Percentiles rank a stretch among this genome's conserved stretches.
These are phyloP conservation scores for Prunella strophiata DNA, from an alignment of 2,797 vertebrate species.

Conservation along the genomic window DNA sequence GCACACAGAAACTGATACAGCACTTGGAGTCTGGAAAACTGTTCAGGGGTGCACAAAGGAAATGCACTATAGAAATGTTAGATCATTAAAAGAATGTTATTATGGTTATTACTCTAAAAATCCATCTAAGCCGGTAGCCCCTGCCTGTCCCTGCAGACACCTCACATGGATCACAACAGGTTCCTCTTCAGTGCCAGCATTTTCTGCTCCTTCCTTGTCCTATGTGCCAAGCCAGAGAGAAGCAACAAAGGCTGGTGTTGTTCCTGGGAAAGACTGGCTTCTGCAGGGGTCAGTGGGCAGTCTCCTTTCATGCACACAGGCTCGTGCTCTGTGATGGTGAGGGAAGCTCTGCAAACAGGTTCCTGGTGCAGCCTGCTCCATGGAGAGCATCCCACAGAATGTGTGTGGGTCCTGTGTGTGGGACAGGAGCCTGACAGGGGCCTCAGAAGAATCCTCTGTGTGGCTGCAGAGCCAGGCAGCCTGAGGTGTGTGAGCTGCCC, in stretches of 20 bases:
- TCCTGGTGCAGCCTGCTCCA: neutral
- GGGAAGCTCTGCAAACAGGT: neutral
- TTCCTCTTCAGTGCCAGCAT: neutral
- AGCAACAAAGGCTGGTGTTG: conserved; percentile 56
- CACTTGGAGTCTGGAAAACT: neutral
- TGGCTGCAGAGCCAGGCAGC: neutral
- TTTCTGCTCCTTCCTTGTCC: conserved; percentile 16
- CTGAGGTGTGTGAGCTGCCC: neutral
- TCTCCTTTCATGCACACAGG: neutral
- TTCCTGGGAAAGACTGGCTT: conserved; percentile 9
- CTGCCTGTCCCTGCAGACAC: neutral
- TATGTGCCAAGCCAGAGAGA: conserved; percentile 6
- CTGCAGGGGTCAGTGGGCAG: neutral
- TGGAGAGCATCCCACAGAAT: neutral
- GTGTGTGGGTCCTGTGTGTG: neutral
- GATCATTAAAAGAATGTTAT: neutral
- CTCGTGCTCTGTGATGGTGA: neutral
- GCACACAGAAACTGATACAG: neutral
- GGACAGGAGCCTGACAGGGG: neutral
- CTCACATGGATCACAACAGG: neutral
- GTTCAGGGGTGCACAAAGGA: neutral
- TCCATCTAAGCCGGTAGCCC: neutral
- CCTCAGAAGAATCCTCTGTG: neutral
- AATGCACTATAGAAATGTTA: neutral
- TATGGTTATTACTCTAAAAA: neutral